A percentile compares a stretch with the other conserved stretches of the same genome.
phyloP scores from a whole-genome alignment of 2,113 vertebrate species.

The Chelonoidis abingdonii region DNA sequence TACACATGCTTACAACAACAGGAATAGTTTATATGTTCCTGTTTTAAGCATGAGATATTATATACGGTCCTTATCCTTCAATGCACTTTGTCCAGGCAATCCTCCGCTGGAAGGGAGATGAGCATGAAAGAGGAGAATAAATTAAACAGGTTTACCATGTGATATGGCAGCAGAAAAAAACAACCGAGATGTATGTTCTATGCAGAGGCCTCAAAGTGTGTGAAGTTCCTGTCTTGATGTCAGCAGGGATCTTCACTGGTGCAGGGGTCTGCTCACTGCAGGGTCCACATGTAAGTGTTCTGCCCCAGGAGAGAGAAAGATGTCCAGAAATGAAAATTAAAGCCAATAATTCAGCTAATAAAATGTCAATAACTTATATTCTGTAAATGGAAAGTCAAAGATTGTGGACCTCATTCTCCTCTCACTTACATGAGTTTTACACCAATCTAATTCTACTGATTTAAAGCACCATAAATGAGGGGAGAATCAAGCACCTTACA shows the following conservation, averaged over 20 bases:
- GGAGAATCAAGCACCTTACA: neutral
- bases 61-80: neutral
- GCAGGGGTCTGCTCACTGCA: neutral
- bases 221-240: neutral
- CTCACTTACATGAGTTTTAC: neutral
- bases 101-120: neutral
- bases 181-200: neutral
- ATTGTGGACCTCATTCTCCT: neutral
- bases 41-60: neutral
- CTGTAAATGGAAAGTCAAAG: neutral
- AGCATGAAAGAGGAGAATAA: neutral
- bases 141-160: neutral
- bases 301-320: neutral
- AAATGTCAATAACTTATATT: neutral
- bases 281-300: neutral
- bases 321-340: neutral
- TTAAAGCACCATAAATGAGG: neutral
- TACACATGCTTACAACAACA: neutral
- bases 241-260: accelerated
- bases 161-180: neutral
- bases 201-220: neutral
- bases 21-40: neutral
- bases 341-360: neutral
- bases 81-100: neutral
- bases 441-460: neutral